These are phyloP conservation scores for Spodoptera frugiperda DNA, from an alignment of 1,140 invertebrate species.

Conservation along the genomic window DNA sequence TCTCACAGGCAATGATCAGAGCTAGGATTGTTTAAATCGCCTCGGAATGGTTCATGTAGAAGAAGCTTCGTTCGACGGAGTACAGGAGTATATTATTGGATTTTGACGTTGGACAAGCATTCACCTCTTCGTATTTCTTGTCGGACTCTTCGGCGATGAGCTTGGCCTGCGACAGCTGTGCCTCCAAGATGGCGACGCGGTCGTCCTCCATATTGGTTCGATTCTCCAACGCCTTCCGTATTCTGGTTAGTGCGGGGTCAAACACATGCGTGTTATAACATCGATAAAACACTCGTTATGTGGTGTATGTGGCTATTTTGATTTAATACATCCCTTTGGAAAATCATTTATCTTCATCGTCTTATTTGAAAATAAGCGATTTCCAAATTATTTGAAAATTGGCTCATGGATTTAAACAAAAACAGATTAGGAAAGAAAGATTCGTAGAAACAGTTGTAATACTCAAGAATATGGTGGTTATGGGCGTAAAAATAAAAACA, in stretches of 20 bases:
- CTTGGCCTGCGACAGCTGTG: slow-evolving; percentile 98
- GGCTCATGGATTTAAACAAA: slow-evolving; percentile 25
- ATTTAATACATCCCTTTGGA: slow-evolving; percentile 15
- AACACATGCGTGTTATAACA: slow-evolving; percentile 85
- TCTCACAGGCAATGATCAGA: not conserved
- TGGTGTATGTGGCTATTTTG: slow-evolving; percentile 46
- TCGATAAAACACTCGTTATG: slow-evolving; percentile 64
- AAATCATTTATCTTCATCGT: slow-evolving; percentile 27
- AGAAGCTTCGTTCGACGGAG: not conserved
- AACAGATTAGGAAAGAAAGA: slow-evolving; percentile 36
- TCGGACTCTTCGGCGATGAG: slow-evolving; percentile 99
- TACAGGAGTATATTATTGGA: not conserved
- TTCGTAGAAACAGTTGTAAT: slow-evolving; percentile 45
- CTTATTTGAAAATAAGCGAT: slow-evolving; percentile 39
- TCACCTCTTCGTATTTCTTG: slow-evolving; percentile 99
- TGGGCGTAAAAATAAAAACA: slow-evolving; percentile 60
- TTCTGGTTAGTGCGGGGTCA: slow-evolving; percentile 90
- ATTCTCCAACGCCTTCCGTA: slow-evolving; percentile 99
- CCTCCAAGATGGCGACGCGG: slow-evolving; percentile 96
- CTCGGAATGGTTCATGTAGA: slow-evolving; percentile 15
- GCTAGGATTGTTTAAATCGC: not conserved
- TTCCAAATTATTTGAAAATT: slow-evolving; percentile 19
- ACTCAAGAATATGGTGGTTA: slow-evolving; percentile 68
- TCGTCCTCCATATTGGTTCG: slow-evolving; percentile 99
- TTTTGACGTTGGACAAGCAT: slow-evolving; percentile 57